Evolutionary conservation across 92 coral and sea anemone genomes (phyloP).

Genomic region (Epizoanthus fatuus): DNA sequence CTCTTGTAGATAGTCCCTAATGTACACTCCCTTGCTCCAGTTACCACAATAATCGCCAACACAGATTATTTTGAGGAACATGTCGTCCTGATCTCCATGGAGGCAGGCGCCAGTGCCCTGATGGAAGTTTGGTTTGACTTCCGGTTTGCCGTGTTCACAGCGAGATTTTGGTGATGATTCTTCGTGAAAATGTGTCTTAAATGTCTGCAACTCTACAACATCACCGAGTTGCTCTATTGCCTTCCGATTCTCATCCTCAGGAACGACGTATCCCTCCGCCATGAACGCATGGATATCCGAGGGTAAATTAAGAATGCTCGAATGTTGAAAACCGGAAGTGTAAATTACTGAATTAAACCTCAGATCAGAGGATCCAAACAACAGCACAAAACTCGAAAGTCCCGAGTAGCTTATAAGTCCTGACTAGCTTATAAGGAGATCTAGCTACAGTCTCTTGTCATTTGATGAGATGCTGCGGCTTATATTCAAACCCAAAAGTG

Average conservation of each 20-base stretch:
- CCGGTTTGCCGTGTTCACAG: not conserved
- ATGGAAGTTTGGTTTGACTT: conserved; percentile 1
- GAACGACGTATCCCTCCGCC: conserved; percentile 19
- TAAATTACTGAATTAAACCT: no score
- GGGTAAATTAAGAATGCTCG: no score
- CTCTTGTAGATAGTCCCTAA: conserved; percentile 58
- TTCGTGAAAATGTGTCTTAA: conserved; percentile 26
- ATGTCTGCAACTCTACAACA: conserved; percentile 54
- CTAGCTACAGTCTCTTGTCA: no score
- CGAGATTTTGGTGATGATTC: not conserved
- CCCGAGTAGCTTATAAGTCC: no score
- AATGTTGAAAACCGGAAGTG: no score
- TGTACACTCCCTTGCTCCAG: conserved; percentile 72
- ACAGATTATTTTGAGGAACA: conserved; percentile 60
- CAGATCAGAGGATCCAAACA: no score
- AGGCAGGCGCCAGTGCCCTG: not conserved
- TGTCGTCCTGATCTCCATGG: not conserved
- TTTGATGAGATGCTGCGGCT: no score
- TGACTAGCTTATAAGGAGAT: no score
- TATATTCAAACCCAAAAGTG: no score
- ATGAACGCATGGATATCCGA: not conserved
- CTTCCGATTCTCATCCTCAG: conserved; percentile 46
- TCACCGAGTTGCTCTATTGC: conserved; percentile 7
- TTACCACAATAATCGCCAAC: conserved; percentile 70
- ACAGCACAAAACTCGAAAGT: no score